Evolutionary conservation across 1,140 invertebrate species (phyloP).

Genomic region (Manduca sexta): DNA sequence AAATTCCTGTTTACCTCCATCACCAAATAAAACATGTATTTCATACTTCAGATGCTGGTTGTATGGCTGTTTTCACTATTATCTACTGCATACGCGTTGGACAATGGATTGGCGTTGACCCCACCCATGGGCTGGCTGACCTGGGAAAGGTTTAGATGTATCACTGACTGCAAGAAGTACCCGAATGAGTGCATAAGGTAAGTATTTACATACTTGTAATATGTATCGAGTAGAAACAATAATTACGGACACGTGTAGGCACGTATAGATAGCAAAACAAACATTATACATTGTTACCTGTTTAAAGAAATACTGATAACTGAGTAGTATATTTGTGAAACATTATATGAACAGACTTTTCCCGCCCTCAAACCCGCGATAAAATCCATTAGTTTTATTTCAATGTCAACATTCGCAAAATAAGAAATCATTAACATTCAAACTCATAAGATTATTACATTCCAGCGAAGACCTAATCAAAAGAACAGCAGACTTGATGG

Average conservation of each 20-base stretch:
- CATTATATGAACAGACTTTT: no score
- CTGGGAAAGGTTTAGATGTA: constrained; percentile 83
- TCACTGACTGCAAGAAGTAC: constrained; percentile 79
- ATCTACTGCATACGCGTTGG: constrained; percentile 25
- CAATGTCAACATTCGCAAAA: no score
- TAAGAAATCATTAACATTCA: no score
- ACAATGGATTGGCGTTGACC: constrained; percentile 61
- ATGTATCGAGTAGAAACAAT: no score
- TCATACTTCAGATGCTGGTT: constrained; percentile 17
- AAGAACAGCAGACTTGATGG: constrained; percentile 86
- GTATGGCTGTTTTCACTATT: constrained; percentile 7
- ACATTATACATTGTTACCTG: no score
- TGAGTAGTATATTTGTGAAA: no score
- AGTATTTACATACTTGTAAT: constrained; percentile 1
- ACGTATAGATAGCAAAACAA: no score
- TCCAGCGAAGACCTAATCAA: constrained; percentile 85
- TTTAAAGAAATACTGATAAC: no score
- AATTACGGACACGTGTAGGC: no score
- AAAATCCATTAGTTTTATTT: no score
- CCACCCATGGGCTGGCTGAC: constrained; percentile 87
- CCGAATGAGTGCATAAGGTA: constrained; percentile 81
- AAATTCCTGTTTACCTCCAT: no score
- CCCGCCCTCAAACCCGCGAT: no score
- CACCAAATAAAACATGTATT: background rate
- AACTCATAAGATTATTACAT: constrained; percentile 6